These are phyloP conservation scores for Macrophya alboannulata DNA, from an alignment of 2,888 invertebrate genomes.

Conservation along the genomic window DNA sequence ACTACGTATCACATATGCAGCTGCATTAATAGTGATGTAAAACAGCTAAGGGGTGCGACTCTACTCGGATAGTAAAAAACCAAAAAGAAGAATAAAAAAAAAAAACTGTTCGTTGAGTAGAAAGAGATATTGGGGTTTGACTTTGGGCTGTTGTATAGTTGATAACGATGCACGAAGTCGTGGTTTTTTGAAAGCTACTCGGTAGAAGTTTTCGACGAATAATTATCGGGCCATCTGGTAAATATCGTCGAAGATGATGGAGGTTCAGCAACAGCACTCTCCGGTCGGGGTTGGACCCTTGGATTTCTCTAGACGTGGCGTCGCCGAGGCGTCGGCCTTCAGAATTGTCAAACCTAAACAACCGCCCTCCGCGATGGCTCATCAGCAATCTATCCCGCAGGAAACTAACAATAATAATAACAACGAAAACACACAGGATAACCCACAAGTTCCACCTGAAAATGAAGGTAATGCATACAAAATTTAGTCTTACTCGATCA, in stretches of 20 bases:
- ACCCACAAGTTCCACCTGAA: conserved; percentile 70
- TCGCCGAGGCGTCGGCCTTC: conserved; percentile 78
- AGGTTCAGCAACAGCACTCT: conserved; percentile 78
- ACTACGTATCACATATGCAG: background rate
- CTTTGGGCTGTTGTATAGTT: background rate
- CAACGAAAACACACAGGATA: conserved; percentile 73
- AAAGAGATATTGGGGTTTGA: background rate
- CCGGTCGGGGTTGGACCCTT: conserved; percentile 78
- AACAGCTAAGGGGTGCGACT: background rate
- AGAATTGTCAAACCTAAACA: conserved; percentile 78
- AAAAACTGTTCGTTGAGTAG: background rate
- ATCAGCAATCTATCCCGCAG: conserved; percentile 70
- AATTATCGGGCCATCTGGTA: background rate
- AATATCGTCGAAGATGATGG: conserved; percentile 68
- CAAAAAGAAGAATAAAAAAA: background rate
- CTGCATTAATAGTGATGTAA: background rate
- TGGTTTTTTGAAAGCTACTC: background rate
- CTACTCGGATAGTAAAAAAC: background rate
- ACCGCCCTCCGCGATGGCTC: conserved; percentile 67
- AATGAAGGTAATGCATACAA: conserved; percentile 67
- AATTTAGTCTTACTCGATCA: background rate
- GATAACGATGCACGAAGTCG: background rate
- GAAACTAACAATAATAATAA: conserved; percentile 74
- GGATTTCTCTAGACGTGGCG: conserved; percentile 78
- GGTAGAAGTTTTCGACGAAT: background rate